Evolutionary conservation across 2,888 invertebrate species (phyloP), one percentile per base, ranked within the genome.

Genomic region (Drosophila paramelanica): DNA sequence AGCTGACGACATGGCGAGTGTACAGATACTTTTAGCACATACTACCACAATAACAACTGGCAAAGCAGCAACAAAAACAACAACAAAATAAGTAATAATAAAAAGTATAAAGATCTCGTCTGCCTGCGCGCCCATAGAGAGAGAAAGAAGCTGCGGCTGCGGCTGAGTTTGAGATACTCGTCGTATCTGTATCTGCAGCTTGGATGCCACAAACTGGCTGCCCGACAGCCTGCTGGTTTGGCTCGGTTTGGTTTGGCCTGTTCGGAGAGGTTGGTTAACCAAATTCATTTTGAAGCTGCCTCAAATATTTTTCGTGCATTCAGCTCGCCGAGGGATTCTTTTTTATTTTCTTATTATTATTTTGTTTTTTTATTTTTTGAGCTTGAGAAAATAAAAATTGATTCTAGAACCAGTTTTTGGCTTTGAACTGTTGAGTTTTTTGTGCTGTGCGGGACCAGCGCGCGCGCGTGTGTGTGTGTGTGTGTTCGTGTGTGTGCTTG

Each of bases 371-470:
- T 72, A n/a, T 81, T 53, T 58, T 60, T 59, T 64, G 57, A 67
- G 81, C 88, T 81, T 85, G 88, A 85, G 72, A 88, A 82, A 76
- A 88, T 71, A 83, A 86, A 82, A 88, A 87, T 88, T 88, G 87
- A 88, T 83, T 88, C 89, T 88, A 84, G 87, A 83, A 83, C 89
- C 83, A 66, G 89, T 83, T 82, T 85, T 77, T 67, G 71, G 62
- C 72, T 82, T 79, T 77, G 23, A 46, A 25, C 42, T 43, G 36
- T 23, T 77, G 23, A 46, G 23, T 46, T 39, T 36, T 23, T 23
- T 27, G 31, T 45, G 23, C 17, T 50, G 33, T 49, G n/a, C 11
- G 14, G 20, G 43, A 2, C 36, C 36, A 36, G 17, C 6, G n/a
- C 3, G 25, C 11, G 51, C 8, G 5, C 11, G 25, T 39, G 25